These are phyloP conservation scores for Nephila pilipes DNA, from an alignment of 1,140 invertebrate genomes.

Conservation along the genomic window DNA sequence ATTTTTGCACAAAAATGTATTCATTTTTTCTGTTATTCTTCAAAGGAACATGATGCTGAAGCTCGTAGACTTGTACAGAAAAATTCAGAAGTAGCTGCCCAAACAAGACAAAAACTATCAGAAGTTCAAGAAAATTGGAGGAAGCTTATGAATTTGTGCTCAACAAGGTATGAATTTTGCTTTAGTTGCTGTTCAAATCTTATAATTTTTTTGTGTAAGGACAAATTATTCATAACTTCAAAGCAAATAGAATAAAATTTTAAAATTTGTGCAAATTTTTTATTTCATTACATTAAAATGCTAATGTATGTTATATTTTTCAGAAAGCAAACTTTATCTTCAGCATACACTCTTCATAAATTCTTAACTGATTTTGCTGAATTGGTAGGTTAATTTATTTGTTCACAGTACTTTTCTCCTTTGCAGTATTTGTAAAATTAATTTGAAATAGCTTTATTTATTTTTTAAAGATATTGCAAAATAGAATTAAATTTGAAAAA, in stretches of 20 bases:
- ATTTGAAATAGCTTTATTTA: too few relatives aligned
- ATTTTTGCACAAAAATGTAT: conserved; percentile 29
- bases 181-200: background rate
- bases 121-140: conserved; percentile 87
- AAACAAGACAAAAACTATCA: conserved; percentile 87
- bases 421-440: too few relatives aligned
- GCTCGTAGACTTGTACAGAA: conserved; percentile 86
- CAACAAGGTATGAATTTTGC: conserved; percentile 65
- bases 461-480: too few relatives aligned
- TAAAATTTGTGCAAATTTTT: background rate
- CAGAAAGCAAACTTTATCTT: conserved; percentile 86
- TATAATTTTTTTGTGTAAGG: background rate
- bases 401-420: background rate
- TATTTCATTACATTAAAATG: background rate
- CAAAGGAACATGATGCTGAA: conserved; percentile 85
- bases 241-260: background rate
- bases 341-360: conserved; percentile 90
- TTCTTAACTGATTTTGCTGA: conserved; percentile 83
- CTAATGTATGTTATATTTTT: conserved; percentile 79
- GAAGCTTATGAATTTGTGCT: conserved; percentile 86
- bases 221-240: background rate
- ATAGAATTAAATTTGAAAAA: too few relatives aligned
- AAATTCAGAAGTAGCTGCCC: conserved; percentile 87
- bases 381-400: conserved; percentile 58
- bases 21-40: conserved; percentile 29